Conservation (phyloP, 2,888 invertebrate genomes). For the Timandra comae region DNA sequence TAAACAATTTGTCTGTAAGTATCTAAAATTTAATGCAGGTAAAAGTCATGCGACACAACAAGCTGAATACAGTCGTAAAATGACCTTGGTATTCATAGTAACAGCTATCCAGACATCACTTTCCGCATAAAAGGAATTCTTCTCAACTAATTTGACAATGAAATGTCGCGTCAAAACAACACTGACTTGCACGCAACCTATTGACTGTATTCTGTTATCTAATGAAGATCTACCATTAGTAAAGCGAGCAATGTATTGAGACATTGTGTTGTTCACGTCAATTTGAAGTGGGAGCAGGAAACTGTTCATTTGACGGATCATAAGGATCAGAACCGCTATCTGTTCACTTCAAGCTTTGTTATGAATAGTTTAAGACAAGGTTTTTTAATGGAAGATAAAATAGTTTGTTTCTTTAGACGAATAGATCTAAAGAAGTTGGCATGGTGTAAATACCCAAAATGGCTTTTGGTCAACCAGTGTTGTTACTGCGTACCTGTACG, state of each 20-base stretch:
- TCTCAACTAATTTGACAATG: not conserved
- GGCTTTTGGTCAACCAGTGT: constrained; percentile 45
- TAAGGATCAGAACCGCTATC: not conserved
- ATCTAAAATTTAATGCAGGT: too few relatives aligned
- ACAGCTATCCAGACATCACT: not conserved
- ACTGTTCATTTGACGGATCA: not conserved
- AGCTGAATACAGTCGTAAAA: too few relatives aligned
- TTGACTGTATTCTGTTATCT: not conserved
- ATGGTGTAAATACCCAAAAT: constrained; percentile 32
- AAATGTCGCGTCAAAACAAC: not conserved
- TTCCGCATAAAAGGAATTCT: not conserved
- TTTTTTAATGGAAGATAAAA: not conserved
- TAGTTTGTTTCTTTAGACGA: too few relatives aligned
- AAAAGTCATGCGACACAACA: too few relatives aligned
- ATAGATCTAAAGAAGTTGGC: constrained; percentile 28
- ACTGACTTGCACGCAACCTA: not conserved
- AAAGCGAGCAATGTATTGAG: not conserved
- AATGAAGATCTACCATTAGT: not conserved
- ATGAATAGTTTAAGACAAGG: not conserved
- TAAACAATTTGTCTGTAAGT: too few relatives aligned
- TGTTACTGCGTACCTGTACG: constrained; percentile 52
- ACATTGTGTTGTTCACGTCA: not conserved
- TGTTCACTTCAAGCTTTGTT: not conserved
- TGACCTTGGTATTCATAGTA: too few relatives aligned
- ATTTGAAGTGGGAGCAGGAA: not conserved